These are phyloP conservation scores for Protosalanx chinensis DNA, from an alignment of 2,797 vertebrate genomes.

Conservation along the genomic window DNA sequence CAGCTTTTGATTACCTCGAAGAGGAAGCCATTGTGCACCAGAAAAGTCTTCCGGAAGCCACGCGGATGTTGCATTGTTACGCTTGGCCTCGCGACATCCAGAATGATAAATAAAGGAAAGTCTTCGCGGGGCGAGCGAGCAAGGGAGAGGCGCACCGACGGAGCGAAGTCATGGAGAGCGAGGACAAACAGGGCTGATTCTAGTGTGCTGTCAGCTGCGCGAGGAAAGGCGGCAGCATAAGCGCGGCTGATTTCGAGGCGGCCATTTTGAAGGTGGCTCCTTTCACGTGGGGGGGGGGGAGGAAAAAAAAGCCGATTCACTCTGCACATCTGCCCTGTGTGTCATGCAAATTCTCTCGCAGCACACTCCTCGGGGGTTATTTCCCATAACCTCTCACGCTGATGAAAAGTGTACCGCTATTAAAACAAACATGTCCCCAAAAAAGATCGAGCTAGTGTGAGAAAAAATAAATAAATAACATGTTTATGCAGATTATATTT, in stretches of 20 bases:
- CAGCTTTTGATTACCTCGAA: constrained; percentile 8
- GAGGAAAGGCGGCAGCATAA: constrained; percentile 37
- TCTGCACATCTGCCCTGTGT: constrained; percentile 49
- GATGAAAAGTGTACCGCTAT: constrained; percentile 6
- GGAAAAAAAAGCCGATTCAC: constrained; percentile 51
- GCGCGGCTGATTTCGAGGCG: constrained; percentile 39
- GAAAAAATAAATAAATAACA: not conserved
- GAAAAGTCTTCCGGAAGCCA: constrained; percentile 39
- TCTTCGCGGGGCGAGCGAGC: not conserved
- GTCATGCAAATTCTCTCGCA: constrained; percentile 35
- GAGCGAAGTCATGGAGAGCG: constrained; percentile 33
- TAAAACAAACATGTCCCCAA: constrained; percentile 16
- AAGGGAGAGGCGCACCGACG: constrained; percentile 29
- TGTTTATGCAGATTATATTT: constrained; percentile 3
- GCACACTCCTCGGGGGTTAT: constrained; percentile 21
- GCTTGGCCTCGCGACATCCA: constrained; percentile 36
- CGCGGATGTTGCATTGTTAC: constrained; percentile 51
- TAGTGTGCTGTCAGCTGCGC: constrained; percentile 52
- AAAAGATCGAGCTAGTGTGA: not conserved
- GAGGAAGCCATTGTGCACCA: constrained; percentile 19
- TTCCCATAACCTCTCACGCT: not conserved
- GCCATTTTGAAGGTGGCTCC: constrained; percentile 12
- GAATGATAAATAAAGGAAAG: not conserved
- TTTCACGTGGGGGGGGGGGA: not conserved
- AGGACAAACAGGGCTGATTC: constrained; percentile 60